Base-by-base conservation (phyloP, 2,888 invertebrate species). In the Brachylomia viminalis region DNA sequence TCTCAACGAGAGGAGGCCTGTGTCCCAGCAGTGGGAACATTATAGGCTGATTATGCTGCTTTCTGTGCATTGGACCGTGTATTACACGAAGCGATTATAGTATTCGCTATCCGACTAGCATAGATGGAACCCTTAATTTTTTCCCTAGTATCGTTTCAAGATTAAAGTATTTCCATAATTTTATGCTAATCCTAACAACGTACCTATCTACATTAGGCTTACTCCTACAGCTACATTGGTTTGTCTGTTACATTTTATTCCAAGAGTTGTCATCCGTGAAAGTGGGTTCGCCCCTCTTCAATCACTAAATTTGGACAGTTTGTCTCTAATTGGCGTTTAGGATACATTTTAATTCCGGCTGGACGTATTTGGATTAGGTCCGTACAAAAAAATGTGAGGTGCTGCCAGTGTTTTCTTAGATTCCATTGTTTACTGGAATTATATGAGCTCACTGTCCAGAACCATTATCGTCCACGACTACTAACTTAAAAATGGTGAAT, bases 271-370 rank as follows among this genome's bases (percentile, higher is more conserved):
- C 59, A 70, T 81, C 85, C 83, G 85, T 86, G 86, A 87, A 86
- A 86, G 79, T 86, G 87, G 83, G 71, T 83, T 77, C 33, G 58
- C 33, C 80, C 87, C 70, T 75, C 75, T 77, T 86, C 85, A 85
- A 86, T 86, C 74, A 81, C 75, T 75, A 76, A 71, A 66, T 79
- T 86, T 54, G 47, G 71, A 61, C 67, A 67, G 72, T 83, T 73
- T 30, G 72, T 83, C 72, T 77, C 64, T 33, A 72, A 72, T 62
- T 69, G 76, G 30, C 64, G 45, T 75, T 77, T 72, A 62, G 67
- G 56, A 73, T 72, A 54, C 61, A 77, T 71, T 66, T 72, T 33
- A 76, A 71, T 69, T 64, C 58, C 17, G 30, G 49, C 27, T 59
- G 61, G 33, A 52, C 6, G 30, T 58, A 62, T 61, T 58, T 20